These are phyloP conservation scores for Gallinago nigripennis DNA, from an alignment of 2,797 vertebrate genomes.

Conservation along the genomic window DNA sequence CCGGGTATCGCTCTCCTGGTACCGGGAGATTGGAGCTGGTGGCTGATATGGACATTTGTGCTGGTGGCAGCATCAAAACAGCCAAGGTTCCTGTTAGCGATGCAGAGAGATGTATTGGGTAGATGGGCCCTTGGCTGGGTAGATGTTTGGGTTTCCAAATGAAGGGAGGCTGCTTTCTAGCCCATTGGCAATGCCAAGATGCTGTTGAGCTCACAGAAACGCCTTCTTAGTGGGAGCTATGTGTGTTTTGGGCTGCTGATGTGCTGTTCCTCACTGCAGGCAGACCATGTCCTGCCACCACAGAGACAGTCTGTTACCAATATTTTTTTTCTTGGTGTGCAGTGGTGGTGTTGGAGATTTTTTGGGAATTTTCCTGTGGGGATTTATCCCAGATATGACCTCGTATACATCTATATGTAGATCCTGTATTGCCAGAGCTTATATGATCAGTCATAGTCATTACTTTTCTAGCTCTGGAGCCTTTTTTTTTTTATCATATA, in stretches of 20 bases:
- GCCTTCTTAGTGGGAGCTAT: not conserved
- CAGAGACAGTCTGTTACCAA: not conserved
- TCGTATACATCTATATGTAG: not conserved
- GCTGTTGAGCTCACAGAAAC: not conserved
- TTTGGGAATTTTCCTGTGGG: not conserved
- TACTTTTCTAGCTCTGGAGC: not conserved
- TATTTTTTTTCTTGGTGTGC: not conserved
- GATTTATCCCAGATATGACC: not conserved
- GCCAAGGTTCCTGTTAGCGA: not conserved
- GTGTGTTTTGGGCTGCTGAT: not conserved
- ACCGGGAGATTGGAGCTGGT: not conserved
- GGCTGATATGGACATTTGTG: not conserved
- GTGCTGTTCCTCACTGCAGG: too few species aligned
- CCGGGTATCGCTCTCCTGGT: not conserved
- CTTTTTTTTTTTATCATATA: constrained; percentile 77
- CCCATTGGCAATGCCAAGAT: not conserved
- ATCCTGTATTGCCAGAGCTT: not conserved
- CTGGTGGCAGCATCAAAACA: not conserved
- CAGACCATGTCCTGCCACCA: too few species aligned
- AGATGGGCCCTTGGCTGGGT: not conserved
- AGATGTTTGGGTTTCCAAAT: not conserved
- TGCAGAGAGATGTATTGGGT: not conserved
- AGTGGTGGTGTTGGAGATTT: not conserved
- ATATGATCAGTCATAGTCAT: too few species aligned
- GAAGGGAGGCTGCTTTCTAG: not conserved